Evolutionary conservation across 1,140 invertebrate species (phyloP).

Genomic region (Mercenaria mercenaria): DNA sequence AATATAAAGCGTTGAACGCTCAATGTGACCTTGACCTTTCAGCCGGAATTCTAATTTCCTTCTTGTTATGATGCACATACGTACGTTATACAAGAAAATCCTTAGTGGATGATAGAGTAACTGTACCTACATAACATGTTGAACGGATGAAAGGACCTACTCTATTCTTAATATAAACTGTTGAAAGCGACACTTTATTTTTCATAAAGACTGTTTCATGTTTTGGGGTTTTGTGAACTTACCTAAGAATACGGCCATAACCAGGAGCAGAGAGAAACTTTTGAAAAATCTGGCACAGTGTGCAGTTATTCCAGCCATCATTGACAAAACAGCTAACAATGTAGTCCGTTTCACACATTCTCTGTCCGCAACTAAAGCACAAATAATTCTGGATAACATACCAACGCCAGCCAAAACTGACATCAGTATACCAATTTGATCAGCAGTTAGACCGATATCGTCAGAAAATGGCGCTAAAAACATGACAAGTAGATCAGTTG

Average conservation of each 20-base stretch:
- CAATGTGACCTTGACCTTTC: no score
- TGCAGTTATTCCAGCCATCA: neutral
- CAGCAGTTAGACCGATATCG: neutral
- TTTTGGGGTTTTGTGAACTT: no score
- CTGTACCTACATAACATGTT: no score
- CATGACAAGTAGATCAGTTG: neutral
- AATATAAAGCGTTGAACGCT: no score
- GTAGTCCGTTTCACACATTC: constrained; percentile 21
- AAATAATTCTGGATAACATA: constrained; percentile 13
- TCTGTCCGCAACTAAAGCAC: constrained; percentile 24
- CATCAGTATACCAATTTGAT: constrained; percentile 15
- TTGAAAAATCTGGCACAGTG: constrained; percentile 23
- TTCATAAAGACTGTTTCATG: no score
- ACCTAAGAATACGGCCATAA: constrained; percentile 27
- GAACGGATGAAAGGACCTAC: no score
- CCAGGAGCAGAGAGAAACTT: neutral
- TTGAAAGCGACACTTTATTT: no score
- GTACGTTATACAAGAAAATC: no score
- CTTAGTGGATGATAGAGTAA: no score
- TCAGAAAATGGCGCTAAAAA: constrained; percentile 15
- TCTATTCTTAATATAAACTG: no score
- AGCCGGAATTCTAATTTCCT: no score
- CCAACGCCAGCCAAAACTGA: constrained; percentile 29
- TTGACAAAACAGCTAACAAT: neutral
- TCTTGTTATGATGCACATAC: no score